Base-by-base conservation (phyloP, 53 echinoderm and acorn worm genomes). In the Luidia sarsii region DNA sequence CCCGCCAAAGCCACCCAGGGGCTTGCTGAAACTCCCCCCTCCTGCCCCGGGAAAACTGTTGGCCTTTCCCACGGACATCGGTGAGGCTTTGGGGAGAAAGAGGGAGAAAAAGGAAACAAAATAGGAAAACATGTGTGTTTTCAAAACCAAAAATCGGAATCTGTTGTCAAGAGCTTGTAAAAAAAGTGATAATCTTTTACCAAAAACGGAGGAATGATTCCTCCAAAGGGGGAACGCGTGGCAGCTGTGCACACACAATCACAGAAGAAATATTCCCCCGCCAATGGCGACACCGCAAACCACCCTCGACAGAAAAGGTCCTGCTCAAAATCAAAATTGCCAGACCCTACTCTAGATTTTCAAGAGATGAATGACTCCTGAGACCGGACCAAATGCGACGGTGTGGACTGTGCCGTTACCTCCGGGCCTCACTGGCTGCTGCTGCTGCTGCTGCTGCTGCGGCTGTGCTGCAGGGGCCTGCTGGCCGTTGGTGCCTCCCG, bases 381-480 rank as follows among this genome's bases (percentile, higher is more conserved):
- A n/a, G n/a, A n/a, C n/a, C n/a, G n/a, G n/a, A n/a, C n/a, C n/a
- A n/a, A n/a, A n/a, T n/a, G n/a, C n/a, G n/a, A n/a, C n/a, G n/a
- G n/a, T n/a, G n/a, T n/a, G n/a, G n/a, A n/a, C n/a, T n/a, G n/a
- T n/a, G n/a, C n/a, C n/a, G n/a, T n/a, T 51, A 84, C 84, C 84
- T 84, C 64, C 79, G 20, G 67, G 30, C 50, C 88, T 74, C 10
- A 82, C 82, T 4, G 83, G 66, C n/a, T 30, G 64, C 8, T 75
- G 69, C n/a, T 48, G 48, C 25, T 68, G 86, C 10, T 13, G 56
- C 23, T 59, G 71, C 8, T 71, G 64, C 13, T 29, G 56, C 39
- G 28, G 72, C 16, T 71, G 39, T 41, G 70, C 14, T 38, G 34
- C 53, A 19, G 74, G 65, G 50, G 84, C 75, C 53, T 75, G 43